A percentile compares a stretch with the other conserved stretches of the same genome.
These are phyloP conservation scores for Alectura lathami DNA, from an alignment of 2,113 vertebrate genomes.

Conservation along the genomic window DNA sequence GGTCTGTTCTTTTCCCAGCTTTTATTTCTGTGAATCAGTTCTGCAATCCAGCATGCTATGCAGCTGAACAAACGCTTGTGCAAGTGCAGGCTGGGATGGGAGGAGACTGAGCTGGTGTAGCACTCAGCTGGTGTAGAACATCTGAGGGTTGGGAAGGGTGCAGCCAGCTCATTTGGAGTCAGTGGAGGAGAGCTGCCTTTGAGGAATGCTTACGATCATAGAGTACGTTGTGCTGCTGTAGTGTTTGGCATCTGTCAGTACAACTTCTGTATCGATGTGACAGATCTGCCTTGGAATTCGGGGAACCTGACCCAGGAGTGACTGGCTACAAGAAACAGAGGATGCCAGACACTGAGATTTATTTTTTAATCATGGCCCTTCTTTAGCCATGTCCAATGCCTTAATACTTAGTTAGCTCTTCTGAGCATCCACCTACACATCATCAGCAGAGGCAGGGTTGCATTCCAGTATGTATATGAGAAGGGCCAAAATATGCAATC, in stretches of 20 bases:
- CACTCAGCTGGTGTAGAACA: background rate
- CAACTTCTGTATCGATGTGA: background rate
- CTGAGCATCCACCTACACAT: background rate
- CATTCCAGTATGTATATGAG: background rate
- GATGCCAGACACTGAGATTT: background rate
- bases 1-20: background rate
- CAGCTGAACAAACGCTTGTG: background rate
- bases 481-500: background rate
- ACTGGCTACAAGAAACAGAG: background rate
- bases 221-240: background rate
- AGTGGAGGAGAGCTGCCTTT: background rate
- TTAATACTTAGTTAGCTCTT: background rate
- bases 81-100: background rate
- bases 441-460: background rate
- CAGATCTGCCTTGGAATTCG: background rate
- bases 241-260: background rate
- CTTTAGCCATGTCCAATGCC: background rate
- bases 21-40: background rate
- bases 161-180: background rate
- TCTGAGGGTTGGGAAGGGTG: background rate
- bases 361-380: background rate
- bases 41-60: background rate
- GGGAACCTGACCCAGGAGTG: background rate
- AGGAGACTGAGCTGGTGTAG: too few species aligned
- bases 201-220: background rate